Percentiles rank a stretch among this genome's conserved stretches.
Conservation (phyloP, 2,888 invertebrate genomes). For the Schizotus pectinicornis region DNA sequence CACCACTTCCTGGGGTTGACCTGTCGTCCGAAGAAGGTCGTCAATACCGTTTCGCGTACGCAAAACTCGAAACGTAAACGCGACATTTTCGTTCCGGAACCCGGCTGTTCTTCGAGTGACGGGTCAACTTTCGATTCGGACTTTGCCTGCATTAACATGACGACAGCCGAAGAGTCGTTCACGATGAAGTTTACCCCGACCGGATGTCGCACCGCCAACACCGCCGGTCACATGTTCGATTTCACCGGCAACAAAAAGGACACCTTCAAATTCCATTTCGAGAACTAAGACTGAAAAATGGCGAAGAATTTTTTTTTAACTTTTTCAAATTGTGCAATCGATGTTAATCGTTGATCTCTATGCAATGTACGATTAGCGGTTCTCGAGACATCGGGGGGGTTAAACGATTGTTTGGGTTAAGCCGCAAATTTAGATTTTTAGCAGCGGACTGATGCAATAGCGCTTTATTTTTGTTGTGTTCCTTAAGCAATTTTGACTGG, state of each 20-base stretch:
- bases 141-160: conserved; percentile 7
- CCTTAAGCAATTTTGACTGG: no score
- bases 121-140: neutral
- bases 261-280: conserved; percentile 18
- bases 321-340: no score
- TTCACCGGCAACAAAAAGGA: conserved; percentile 22
- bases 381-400: no score
- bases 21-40: conserved; percentile 23
- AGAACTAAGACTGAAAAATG: no score
- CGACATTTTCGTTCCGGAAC: conserved; percentile 14
- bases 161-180: conserved; percentile 20
- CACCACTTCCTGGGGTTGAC: conserved; percentile 21
- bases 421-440: no score
- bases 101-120: conserved; percentile 8
- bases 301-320: no score
- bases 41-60: conserved; percentile 1
- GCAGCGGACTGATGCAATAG: no score
- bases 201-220: neutral
- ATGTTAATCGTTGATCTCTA: no score
- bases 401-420: no score
- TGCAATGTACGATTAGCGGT: no score
- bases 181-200: conserved; percentile 23
- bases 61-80: conserved; percentile 14
- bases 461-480: no score
- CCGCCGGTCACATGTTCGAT: conserved; percentile 23